Evolutionary conservation across 2,113 vertebrate genomes (phyloP).

Genomic region (Syngnathus typhle): DNA sequence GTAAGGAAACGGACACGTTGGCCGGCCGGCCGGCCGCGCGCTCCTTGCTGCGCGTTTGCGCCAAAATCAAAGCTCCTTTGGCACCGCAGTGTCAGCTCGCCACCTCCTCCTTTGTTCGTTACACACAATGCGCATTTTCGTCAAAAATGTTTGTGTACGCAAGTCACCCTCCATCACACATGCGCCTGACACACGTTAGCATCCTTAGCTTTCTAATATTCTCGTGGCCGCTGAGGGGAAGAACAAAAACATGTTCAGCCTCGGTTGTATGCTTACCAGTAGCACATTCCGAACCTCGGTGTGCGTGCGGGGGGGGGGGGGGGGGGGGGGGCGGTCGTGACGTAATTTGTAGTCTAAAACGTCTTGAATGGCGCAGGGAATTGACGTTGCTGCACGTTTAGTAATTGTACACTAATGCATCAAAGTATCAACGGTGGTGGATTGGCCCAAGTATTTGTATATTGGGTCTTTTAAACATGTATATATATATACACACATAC

Average conservation of each 20-base stretch:
- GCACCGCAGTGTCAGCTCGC: slow-evolving; percentile 27
- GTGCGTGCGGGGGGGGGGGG: not conserved
- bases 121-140: slow-evolving; percentile 7
- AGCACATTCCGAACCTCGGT: not conserved
- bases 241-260: not conserved
- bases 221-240: not conserved
- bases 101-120: slow-evolving; percentile 61
- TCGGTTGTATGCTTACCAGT: not conserved
- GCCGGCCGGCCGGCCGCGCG: not conserved
- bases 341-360: not conserved
- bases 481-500: too few species aligned
- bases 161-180: not conserved
- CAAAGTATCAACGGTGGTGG: too few species aligned
- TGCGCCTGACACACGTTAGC: not conserved
- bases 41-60: not conserved
- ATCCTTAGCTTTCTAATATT: not conserved
- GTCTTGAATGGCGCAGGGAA: not conserved
- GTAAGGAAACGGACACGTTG: slow-evolving; percentile 36
- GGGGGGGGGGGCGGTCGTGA: not conserved
- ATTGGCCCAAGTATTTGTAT: too few species aligned
- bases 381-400: not conserved
- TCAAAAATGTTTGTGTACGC: not conserved
- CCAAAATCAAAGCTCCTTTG: slow-evolving; percentile 8
- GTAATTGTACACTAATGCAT: not conserved
- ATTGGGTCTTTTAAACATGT: too few species aligned